Percentiles rank a stretch among this genome's conserved stretches.
Conservation (phyloP, 2,113 vertebrate genomes). For the Oreocharis arfaki region DNA sequence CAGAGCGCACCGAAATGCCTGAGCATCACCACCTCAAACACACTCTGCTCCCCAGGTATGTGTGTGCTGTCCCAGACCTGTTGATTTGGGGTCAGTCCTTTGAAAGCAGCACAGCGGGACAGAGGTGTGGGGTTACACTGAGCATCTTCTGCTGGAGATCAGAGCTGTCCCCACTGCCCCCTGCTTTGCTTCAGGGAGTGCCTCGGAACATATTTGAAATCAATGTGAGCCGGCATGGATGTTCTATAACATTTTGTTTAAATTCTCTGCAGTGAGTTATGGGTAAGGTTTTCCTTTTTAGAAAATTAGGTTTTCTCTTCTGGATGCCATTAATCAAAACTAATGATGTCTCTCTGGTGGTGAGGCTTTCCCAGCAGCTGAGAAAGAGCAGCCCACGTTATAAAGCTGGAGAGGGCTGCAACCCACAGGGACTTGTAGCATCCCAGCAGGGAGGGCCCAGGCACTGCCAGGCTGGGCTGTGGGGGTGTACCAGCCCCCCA, state of each 20-base stretch:
- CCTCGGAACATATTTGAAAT: slow-evolving; percentile 33
- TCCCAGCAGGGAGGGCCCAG: background rate
- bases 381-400: background rate
- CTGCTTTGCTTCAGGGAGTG: background rate
- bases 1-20: background rate
- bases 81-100: background rate
- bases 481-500: background rate
- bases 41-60: background rate
- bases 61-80: too few species aligned
- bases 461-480: background rate
- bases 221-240: background rate
- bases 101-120: background rate
- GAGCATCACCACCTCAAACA: background rate
- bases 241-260: slow-evolving; percentile 39
- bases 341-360: slow-evolving; percentile 2
- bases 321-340: slow-evolving; percentile 42
- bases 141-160: background rate
- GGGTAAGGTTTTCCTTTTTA: slow-evolving; percentile 28
- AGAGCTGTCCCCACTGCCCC: background rate
- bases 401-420: background rate
- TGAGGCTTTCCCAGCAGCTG: background rate
- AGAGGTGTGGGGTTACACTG: background rate
- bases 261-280: slow-evolving; percentile 31
- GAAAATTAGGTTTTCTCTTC: slow-evolving; percentile 53
- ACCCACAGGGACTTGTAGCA: background rate